Evolutionary conservation across 2,113 vertebrate genomes (phyloP), one percentile per base, ranked within the genome.

Genomic region (Poicephalus meyeri): DNA sequence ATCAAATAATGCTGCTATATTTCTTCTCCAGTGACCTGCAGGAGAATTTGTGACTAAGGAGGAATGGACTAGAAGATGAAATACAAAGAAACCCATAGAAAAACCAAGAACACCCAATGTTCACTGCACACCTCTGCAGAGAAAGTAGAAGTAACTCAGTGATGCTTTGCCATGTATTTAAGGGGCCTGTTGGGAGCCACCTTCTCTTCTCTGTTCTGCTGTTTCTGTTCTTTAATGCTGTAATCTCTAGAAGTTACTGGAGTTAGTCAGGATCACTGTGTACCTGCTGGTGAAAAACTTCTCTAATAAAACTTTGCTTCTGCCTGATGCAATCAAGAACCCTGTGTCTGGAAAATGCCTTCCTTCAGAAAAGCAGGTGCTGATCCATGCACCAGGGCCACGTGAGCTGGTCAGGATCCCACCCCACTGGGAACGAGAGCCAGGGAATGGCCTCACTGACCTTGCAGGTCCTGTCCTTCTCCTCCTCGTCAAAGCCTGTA

Each of bases 291-390:
- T 93, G 89, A 87, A 93, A 91, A 46, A 9, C 2, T 44, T 61
- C 58, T 93, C 88, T 96, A 97, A 97, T 97, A 97, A 97, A 97
- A 86, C 94, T 95, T 82, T 86, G 89, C 95, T 97, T 96, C 69
- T 96, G 95, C 95, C 93, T 93, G 4, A 91, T 96, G 97, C 96
- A 3, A 94, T 94, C 87, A 88, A 92, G 85, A 93, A 42, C 68
- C 26, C 26, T 8, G 46, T 77, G 87, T 74, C 47, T 46, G 23
- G 21, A 37, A 53, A 44, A 13, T 35, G 65, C 23, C 41, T 86
- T 80, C 50, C 50, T 87, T 83, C 21, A 84, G 50, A 46, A 69
- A 63, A 39, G 1, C 41, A 13, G 31, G 26, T 20, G 74, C 24
- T 16, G 33, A 4, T 3, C 29, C 35, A 14, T 1, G 41, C 37